Percentiles rank a stretch among this genome's conserved stretches.
Evolutionary conservation across 2,797 vertebrate genomes (phyloP).

Genomic region (Euthynnus affinis): DNA sequence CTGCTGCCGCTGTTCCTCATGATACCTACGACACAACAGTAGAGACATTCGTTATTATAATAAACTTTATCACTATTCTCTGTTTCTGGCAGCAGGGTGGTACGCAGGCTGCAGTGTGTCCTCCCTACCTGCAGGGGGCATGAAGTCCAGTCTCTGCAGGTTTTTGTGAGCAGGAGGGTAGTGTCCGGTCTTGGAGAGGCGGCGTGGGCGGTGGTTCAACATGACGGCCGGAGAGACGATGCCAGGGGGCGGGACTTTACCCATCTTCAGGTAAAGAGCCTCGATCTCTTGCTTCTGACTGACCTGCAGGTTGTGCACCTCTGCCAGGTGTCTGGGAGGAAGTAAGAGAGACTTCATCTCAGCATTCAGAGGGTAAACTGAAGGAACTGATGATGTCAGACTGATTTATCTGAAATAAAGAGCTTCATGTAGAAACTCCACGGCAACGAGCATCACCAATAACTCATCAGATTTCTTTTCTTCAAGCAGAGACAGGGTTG

Average conservation of each 20-base stretch:
- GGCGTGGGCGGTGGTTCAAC: constrained; percentile 91
- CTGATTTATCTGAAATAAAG: too few species aligned
- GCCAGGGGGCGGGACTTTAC: constrained; percentile 91
- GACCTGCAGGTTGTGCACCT: constrained; percentile 91
- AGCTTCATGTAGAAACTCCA: too few species aligned
- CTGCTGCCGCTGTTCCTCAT: constrained; percentile 92
- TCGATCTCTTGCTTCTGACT: constrained; percentile 94
- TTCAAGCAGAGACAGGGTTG: too few species aligned
- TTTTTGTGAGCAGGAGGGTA: constrained; percentile 85
- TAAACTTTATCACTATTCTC: background rate
- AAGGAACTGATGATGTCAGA: too few species aligned
- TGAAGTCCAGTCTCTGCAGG: constrained; percentile 88
- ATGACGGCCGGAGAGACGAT: constrained; percentile 92
- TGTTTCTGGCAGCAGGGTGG: too few species aligned
- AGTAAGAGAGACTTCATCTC: too few species aligned
- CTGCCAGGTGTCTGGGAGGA: constrained; percentile 91
- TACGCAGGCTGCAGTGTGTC: background rate
- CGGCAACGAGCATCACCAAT: too few species aligned
- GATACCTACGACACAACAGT: constrained; percentile 84
- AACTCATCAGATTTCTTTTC: too few species aligned
- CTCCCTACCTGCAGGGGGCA: constrained; percentile 82
- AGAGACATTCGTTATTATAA: background rate
- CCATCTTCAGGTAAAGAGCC: constrained; percentile 89
- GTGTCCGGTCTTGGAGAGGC: constrained; percentile 90
- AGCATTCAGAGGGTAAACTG: too few species aligned